These are phyloP conservation scores for Brienomyrus brachyistius DNA, from an alignment of 2,113 vertebrate genomes.

Conservation along the genomic window DNA sequence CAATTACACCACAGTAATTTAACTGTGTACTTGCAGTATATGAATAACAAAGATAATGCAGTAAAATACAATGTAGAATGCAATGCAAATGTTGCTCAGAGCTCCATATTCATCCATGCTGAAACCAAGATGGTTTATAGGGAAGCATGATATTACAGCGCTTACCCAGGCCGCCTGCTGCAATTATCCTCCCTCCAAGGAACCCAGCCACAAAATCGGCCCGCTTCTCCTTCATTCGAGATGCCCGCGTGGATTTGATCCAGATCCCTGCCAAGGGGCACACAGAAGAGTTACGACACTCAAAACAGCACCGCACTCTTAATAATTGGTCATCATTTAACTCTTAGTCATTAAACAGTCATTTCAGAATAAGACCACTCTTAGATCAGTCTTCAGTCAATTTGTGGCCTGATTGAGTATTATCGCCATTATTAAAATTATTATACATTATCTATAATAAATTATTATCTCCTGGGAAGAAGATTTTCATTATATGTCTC, in stretches of 20 bases:
- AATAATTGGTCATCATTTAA: neutral
- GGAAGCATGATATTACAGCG: neutral
- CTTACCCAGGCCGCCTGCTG: slow-evolving; percentile 83
- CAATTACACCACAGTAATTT: neutral
- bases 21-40: no score
- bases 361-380: neutral
- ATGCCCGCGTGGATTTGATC: slow-evolving; percentile 75
- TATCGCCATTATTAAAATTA: no score
- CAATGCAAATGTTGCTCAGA: neutral
- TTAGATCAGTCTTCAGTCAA: neutral
- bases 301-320: neutral
- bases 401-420: neutral
- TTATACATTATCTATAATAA: no score
- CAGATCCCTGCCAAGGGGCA: slow-evolving; percentile 65
- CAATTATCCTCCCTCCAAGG: slow-evolving; percentile 81
- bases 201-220: slow-evolving; percentile 87
- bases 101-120: neutral
- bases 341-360: neutral
- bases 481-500: neutral
- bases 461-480: neutral
- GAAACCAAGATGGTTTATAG: neutral
- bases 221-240: slow-evolving; percentile 91
- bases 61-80: neutral
- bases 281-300: neutral
- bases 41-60: neutral